Percentiles rank a stretch among this genome's conserved stretches.
These are phyloP conservation scores for Tinamus guttatus DNA, from an alignment of 2,113 vertebrate species.

Conservation along the genomic window DNA sequence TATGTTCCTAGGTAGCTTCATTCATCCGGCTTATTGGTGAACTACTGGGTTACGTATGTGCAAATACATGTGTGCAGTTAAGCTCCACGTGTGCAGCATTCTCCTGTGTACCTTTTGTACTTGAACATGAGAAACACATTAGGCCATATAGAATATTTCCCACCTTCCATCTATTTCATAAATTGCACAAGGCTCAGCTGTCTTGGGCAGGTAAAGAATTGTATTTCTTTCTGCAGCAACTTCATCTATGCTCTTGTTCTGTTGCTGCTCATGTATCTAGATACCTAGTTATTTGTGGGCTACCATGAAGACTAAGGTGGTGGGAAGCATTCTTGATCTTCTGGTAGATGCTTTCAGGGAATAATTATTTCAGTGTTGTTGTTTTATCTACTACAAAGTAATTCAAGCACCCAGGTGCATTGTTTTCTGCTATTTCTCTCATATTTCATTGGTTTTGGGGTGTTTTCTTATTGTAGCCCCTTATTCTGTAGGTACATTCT, in stretches of 20 bases:
- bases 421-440: neutral
- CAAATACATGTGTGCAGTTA: neutral
- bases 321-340: neutral
- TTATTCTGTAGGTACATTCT: neutral
- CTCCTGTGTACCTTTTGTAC: neutral
- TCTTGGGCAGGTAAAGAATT: neutral
- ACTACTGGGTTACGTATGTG: neutral
- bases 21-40: neutral
- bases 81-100: neutral
- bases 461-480: neutral
- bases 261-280: neutral
- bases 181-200: neutral
- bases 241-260: neutral
- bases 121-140: slow-evolving; percentile 3
- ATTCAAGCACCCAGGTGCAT: neutral
- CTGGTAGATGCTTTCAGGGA: neutral
- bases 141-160: neutral
- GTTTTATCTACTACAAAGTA: neutral
- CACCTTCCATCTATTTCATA: slow-evolving; percentile 13
- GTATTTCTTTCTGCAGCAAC: neutral
- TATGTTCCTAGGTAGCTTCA: neutral
- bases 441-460: neutral
- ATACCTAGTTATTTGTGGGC: neutral
- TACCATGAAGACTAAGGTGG: neutral
- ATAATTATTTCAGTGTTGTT: neutral